Percentiles rank a stretch among this genome's conserved stretches.
Evolutionary conservation across 2,797 vertebrate species (phyloP).

Genomic region (Urosaurus nigricauda): DNA sequence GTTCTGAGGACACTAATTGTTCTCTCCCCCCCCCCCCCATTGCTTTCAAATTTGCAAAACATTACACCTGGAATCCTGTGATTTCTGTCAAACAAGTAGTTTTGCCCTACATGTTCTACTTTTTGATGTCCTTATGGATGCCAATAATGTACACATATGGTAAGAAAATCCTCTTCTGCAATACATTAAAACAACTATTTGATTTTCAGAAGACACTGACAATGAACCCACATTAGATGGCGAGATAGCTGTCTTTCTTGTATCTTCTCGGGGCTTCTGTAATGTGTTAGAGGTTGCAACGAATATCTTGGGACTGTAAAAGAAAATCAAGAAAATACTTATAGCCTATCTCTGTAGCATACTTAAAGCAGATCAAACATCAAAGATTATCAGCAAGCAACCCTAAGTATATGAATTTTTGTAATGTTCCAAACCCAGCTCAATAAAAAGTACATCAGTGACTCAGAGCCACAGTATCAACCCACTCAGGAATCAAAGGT

Average conservation of each 20-base stretch:
- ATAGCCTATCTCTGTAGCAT: neutral
- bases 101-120: too few species aligned
- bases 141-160: neutral
- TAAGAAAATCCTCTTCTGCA: neutral
- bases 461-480: neutral
- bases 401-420: neutral
- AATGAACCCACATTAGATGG: constrained; percentile 80
- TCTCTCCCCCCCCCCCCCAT: too few species aligned
- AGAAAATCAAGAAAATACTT: constrained; percentile 23
- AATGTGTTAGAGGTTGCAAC: constrained; percentile 30
- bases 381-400: neutral
- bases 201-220: neutral
- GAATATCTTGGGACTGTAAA: constrained; percentile 65
- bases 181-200: neutral
- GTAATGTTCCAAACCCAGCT: too few species aligned
- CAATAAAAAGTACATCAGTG: neutral
- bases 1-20: too few species aligned
- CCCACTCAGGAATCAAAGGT: too few species aligned
- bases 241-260: constrained; percentile 61
- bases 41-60: neutral
- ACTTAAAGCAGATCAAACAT: neutral
- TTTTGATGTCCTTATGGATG: neutral
- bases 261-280: constrained; percentile 62
- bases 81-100: too few species aligned
- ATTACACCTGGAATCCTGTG: too few species aligned